Evolutionary conservation across 2,797 vertebrate species (phyloP).

Genomic region (Oreonectes daqikongensis): DNA sequence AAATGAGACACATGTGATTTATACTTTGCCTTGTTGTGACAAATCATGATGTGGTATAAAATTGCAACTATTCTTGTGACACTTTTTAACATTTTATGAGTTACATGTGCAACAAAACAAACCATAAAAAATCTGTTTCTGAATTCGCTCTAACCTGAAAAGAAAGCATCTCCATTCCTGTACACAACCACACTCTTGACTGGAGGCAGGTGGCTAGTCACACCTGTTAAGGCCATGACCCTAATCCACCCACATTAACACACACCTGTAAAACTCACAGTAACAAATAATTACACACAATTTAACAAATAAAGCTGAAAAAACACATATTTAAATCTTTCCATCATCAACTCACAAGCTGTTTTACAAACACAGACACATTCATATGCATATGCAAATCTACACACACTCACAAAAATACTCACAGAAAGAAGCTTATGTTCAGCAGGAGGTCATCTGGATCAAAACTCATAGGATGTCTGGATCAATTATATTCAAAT

Average conservation of each 20-base stretch:
- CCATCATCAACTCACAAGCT: not conserved
- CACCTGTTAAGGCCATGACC: conserved; percentile 67
- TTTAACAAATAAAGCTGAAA: not conserved
- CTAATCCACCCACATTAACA: conserved; percentile 47
- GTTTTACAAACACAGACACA: not conserved
- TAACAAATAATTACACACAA: conserved; percentile 1
- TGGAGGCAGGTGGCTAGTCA: conserved; percentile 65
- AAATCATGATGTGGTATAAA: too few species aligned
- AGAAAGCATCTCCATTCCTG: conserved; percentile 88
- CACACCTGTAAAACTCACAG: conserved; percentile 28
- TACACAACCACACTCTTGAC: conserved; percentile 88
- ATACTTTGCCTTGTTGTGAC: too few species aligned
- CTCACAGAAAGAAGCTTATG: conserved; percentile 19
- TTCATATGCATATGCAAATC: conserved; percentile 18
- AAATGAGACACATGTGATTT: not conserved
- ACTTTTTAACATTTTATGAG: not conserved
- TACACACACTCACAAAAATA: conserved; percentile 14
- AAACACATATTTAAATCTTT: not conserved
- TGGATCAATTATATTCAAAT: not conserved
- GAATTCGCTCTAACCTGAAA: conserved; percentile 54
- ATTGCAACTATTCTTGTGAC: too few species aligned
- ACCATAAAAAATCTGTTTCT: not conserved
- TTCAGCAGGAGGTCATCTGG: not conserved
- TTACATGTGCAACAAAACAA: not conserved
- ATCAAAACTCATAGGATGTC: not conserved